Base-by-base conservation (phyloP, 2,113 vertebrate genomes). In the Blennius ocellaris region DNA sequence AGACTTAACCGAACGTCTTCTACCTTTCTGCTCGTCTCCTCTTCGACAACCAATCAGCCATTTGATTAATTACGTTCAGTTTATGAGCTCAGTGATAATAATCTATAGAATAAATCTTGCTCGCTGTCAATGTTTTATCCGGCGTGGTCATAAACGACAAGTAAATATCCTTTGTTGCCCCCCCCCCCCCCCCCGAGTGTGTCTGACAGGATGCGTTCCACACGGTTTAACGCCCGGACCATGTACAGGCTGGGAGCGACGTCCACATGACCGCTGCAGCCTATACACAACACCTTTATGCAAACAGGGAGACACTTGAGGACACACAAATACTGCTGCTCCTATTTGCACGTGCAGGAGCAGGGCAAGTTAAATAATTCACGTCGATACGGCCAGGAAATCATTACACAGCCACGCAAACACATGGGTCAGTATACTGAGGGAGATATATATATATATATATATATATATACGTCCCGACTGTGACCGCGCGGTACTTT, bases 201-300 rank as follows among this genome's bases (percentile, higher is more conserved):
- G 37, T 14, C 43, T 68, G 11, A 49, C 75, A 66, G 47, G 11
- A n/a, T 2, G 55, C 57, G 45, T 68, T 56, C 6, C 16, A 63
- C 61, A 63, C 11, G 11, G 47, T 39, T 67, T 55, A 58, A 21
- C 51, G 44, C 57, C 1, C 44, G 49, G 30, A 48, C 39, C 12
- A 16, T 68, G 61, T 57, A 58, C 39, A 52, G 57, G 14, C 44
- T n/a, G n/a, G n/a, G n/a, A n/a, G n/a, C n/a, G n/a, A n/a, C n/a
- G n/a, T n/a, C n/a, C n/a, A n/a, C n/a, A n/a, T n/a, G 21, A 30
- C 21, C 4, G 21, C 21, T 30, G 21, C 21, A 30, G 4, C 21
- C 21, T 5, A 37, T 44, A 55, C 47, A 1, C 0, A 69, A 49
- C 21, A 4, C 48, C 40, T 63, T 54, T 7, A 68, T 50, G 56